phyloP scores from a whole-genome alignment of 1,140 invertebrate species.

The Vollenhovia emeryi region DNA sequence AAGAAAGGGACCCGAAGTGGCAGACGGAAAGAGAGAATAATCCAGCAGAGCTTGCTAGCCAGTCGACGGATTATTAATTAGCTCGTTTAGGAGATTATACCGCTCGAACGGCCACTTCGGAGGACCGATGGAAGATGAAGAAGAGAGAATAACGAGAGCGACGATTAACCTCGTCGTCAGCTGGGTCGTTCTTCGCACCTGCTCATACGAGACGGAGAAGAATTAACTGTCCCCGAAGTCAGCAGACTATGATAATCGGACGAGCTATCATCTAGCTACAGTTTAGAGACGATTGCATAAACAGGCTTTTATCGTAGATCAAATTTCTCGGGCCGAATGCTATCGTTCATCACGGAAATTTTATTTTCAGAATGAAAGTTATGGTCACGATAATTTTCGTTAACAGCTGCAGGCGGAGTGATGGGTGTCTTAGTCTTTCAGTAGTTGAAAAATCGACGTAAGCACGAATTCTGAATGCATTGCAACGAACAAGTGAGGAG shows the following conservation, averaged over 20 bases:
- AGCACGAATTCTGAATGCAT: background rate
- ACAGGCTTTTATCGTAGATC: background rate
- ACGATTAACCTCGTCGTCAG: conserved; percentile 62
- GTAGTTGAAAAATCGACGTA: background rate
- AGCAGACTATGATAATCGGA: background rate
- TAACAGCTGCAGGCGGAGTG: background rate
- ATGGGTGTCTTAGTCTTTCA: background rate
- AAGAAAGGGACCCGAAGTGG: background rate
- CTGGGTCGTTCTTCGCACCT: conserved; percentile 69
- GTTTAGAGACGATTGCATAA: background rate
- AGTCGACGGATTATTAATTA: conserved; percentile 37
- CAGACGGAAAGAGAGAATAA: background rate
- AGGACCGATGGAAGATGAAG: conserved; percentile 49
- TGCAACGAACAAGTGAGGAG: background rate
- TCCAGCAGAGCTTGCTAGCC: background rate
- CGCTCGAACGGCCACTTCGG: conserved; percentile 19
- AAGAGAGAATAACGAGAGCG: conserved; percentile 51
- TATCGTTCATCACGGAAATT: background rate
- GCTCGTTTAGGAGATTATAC: conserved; percentile 3
- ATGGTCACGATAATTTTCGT: background rate
- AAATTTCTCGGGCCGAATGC: background rate
- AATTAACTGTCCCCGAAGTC: conserved; percentile 44
- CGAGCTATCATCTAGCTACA: background rate
- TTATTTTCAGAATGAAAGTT: background rate
- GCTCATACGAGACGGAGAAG: conserved; percentile 47